Base-by-base conservation (phyloP, 1,140 invertebrate species). In the Penaeus japonicus region DNA sequence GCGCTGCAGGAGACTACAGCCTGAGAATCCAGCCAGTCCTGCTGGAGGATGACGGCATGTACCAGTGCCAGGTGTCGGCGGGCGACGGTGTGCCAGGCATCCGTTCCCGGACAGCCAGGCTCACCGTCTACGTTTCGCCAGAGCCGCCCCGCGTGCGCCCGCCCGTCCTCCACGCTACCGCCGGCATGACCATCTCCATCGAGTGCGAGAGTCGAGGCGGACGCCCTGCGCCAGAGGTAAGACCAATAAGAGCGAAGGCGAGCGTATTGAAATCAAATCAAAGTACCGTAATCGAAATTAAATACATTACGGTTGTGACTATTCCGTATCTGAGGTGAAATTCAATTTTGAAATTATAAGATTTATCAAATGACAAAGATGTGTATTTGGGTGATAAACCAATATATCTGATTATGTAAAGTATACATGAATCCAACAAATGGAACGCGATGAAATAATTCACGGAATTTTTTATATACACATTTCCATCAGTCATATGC, bases 61-160 rank as follows among this genome's bases (percentile, higher is more conserved):
- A 93, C 88, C 92, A 94, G 87, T 94, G 94, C 91, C 94, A 94
- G 91, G 93, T 94, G 0, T 92, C 92, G 55, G 92, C 93, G 24
- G 92, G 92, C 10, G 92, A 92, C 55, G 91, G 91, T 18, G 91
- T 92, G 15, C 84, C 91, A 18, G 93, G 92, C 53, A 93, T 93
- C 35, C 90, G 93, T 75, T 94, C 87, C 18, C 39, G 79, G 55
- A 78, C 80, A 32, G 91, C 86, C 27, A 82, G 85, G 15, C 87
- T 91, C 73, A 89, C 88, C n/a, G 90, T 91, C n/a, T 89, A 91
- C 92, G 93, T 93, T 78, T 93, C 93, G n/a, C 93, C 93, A 10
- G 92, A 93, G 70, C 90, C 91, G 10, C 93, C 93, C 0, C 88
- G 89, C n/a, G 91, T 92, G n/a, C 91, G 92, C 54, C 92, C 91